phyloP scores from a whole-genome alignment of 92 coral and sea anemone genomes.

The Meandrina meandrites region DNA sequence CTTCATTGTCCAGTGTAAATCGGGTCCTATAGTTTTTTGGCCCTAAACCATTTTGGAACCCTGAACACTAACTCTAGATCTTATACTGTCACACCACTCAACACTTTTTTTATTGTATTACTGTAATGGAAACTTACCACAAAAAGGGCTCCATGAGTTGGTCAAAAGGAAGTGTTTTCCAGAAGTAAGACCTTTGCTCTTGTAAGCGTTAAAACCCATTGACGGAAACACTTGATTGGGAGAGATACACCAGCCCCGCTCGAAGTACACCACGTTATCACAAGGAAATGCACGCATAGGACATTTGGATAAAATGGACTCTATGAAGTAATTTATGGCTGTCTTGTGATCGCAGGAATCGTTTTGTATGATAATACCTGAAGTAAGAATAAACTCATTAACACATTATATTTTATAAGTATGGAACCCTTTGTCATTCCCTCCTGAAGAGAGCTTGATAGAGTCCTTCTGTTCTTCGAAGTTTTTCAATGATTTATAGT shows the following conservation, averaged over 20 bases:
- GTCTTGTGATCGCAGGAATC: conserved; percentile 75
- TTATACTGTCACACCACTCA: not conserved
- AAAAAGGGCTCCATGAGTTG: conserved; percentile 54
- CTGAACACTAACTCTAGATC: not conserved
- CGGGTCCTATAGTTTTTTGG: no score
- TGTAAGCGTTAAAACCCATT: conserved; percentile 75
- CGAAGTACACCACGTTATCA: conserved; percentile 57
- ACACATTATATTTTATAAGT: no score
- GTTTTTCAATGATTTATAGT: no score
- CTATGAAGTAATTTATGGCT: conserved; percentile 65
- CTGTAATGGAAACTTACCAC: conserved; percentile 51
- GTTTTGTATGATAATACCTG: not conserved
- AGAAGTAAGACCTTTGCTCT: conserved; percentile 31
- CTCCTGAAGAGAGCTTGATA: no score
- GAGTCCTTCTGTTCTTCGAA: no score
- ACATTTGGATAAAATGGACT: conserved; percentile 69
- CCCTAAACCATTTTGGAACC: not conserved
- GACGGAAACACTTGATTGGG: conserved; percentile 46
- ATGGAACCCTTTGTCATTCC: no score
- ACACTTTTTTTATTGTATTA: not conserved
- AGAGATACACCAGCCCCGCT: conserved; percentile 74
- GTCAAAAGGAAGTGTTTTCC: conserved; percentile 66
- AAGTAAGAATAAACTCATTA: no score
- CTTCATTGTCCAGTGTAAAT: no score
- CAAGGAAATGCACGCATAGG: conserved; percentile 80